Conservation (phyloP, 53 echinoderm and acorn worm species). For the Arbacia lixula region DNA sequence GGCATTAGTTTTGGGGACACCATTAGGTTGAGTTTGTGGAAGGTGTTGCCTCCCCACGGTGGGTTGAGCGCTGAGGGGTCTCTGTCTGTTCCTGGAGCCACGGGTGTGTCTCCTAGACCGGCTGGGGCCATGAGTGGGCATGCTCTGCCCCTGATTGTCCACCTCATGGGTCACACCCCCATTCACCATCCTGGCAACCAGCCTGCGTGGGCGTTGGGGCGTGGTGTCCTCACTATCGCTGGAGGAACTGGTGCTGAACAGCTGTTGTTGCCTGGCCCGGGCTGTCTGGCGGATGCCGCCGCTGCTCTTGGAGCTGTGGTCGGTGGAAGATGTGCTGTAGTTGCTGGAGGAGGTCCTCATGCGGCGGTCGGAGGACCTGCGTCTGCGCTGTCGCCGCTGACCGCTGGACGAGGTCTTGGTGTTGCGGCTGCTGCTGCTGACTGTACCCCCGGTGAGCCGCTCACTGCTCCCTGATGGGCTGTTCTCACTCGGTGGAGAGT, state of each 20-base stretch:
- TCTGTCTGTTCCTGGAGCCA: conserved; percentile 34
- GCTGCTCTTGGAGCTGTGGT: conserved; percentile 71
- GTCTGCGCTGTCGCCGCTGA: conserved; percentile 63
- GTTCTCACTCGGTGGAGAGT: conserved; percentile 28
- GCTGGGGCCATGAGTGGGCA: conserved; percentile 24
- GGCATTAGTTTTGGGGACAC: conserved; percentile 4
- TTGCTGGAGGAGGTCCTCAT: conserved; percentile 67
- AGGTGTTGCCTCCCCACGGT: conserved; percentile 30
- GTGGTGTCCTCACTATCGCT: conserved; percentile 75
- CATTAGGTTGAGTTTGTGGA: neutral
- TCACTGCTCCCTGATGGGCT: conserved; percentile 70
- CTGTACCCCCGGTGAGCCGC: conserved; percentile 64
- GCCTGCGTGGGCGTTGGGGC: conserved; percentile 62
- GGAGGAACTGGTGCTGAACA: conserved; percentile 74
- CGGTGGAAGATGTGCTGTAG: conserved; percentile 78
- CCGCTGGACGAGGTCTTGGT: conserved; percentile 68
- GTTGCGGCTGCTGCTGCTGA: conserved; percentile 70
- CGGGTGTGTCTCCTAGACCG: conserved; percentile 40
- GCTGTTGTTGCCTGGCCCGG: conserved; percentile 53
- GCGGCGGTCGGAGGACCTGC: conserved; percentile 63
- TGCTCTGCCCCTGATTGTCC: conserved; percentile 48
- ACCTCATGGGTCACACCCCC: conserved; percentile 66
- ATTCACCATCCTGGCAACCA: conserved; percentile 73
- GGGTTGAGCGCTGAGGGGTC: conserved; percentile 48
- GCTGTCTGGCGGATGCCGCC: conserved; percentile 56